phyloP scores from a whole-genome alignment of 2,888 invertebrate species.

The Agonum fuliginosum region DNA sequence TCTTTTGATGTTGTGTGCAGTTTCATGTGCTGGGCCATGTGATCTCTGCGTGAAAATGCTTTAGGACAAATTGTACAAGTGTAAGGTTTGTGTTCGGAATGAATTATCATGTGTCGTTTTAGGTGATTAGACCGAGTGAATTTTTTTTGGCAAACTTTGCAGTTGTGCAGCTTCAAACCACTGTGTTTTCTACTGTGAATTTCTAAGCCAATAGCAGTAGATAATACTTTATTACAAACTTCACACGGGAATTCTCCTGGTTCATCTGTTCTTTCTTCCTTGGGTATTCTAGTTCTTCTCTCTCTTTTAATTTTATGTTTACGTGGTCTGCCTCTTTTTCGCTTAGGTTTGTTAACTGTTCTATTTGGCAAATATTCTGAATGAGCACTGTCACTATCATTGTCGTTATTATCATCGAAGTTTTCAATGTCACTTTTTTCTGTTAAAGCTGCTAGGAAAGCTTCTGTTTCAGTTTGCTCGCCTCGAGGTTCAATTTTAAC shows the following conservation, averaged over 20 bases:
- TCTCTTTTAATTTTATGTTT: conserved; percentile 65
- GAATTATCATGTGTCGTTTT: conserved; percentile 73
- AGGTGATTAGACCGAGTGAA: conserved; percentile 73
- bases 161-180: conserved; percentile 66
- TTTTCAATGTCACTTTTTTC: conserved; percentile 58
- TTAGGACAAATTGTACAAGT: conserved; percentile 72
- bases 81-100: conserved; percentile 71
- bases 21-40: conserved; percentile 69
- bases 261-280: conserved; percentile 66
- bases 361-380: conserved; percentile 70
- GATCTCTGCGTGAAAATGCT: conserved; percentile 70
- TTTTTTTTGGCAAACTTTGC: conserved; percentile 72
- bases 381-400: conserved; percentile 67
- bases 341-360: conserved; percentile 63
- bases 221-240: conserved; percentile 68
- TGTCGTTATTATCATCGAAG: conserved; percentile 50
- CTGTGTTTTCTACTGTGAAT: conserved; percentile 58
- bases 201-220: conserved; percentile 65
- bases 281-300: conserved; percentile 49
- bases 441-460: conserved; percentile 38
- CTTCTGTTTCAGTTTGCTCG: conserved; percentile 49
- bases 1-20: conserved; percentile 67
- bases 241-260: conserved; percentile 65
- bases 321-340: conserved; percentile 69
- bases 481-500: conserved; percentile 51